phyloP scores from a whole-genome alignment of 2,797 vertebrate genomes.

The Pangasius macronema region DNA sequence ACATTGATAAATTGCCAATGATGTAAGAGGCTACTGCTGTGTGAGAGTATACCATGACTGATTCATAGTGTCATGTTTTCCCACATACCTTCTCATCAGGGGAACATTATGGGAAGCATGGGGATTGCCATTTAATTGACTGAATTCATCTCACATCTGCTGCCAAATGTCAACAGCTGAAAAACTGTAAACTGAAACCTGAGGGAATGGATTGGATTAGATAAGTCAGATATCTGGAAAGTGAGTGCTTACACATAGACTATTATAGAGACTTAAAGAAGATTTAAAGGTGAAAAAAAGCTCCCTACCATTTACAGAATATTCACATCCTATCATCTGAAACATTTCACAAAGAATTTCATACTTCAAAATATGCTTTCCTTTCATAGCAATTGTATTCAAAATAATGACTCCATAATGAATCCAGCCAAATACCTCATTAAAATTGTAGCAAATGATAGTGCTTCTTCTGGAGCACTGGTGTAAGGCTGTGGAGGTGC shows the following conservation, averaged over 20 bases:
- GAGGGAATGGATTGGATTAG: not conserved
- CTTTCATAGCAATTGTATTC: not conserved
- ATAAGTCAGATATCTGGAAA: not conserved
- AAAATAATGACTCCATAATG: not conserved
- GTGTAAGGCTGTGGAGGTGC: not conserved
- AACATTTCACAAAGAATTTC: not conserved
- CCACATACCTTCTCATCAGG: not conserved
- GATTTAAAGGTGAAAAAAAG: too few species aligned
- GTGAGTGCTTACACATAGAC: not conserved
- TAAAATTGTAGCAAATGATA: not conserved
- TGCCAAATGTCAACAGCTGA: not conserved
- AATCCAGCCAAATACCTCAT: not conserved
- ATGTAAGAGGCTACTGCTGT: not conserved
- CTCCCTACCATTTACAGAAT: not conserved
- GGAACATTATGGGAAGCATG: not conserved
- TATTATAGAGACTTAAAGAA: not conserved
- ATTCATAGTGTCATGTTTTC: not conserved
- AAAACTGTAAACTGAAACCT: conserved; percentile 6
- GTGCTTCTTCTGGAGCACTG: not conserved
- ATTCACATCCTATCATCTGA: not conserved
- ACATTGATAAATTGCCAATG: not conserved
- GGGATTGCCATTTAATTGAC: conserved; percentile 9
- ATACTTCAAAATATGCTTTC: not conserved
- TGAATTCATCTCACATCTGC: not conserved
- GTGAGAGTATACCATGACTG: not conserved